A percentile compares a stretch with the other conserved stretches of the same genome.
Conservation (phyloP, 2,797 vertebrate species). For the Characodon lateralis region DNA sequence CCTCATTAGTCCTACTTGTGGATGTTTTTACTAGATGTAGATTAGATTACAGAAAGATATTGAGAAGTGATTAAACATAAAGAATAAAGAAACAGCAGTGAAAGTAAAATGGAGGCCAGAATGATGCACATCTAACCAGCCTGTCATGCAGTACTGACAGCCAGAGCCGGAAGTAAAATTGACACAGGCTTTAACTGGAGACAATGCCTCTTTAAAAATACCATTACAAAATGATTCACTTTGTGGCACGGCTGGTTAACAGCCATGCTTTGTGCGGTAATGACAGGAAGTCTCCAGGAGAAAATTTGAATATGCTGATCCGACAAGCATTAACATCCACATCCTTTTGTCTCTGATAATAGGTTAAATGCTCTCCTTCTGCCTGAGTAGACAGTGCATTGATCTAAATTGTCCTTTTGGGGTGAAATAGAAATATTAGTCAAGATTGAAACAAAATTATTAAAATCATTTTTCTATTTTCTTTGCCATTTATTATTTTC, state of each 20-base stretch:
- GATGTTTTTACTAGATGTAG: background rate
- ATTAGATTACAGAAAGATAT: background rate
- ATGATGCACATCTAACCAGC: background rate
- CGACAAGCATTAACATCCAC: constrained; percentile 31
- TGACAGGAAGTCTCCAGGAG: constrained; percentile 41
- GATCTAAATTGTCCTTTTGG: constrained; percentile 3
- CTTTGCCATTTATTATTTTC: background rate
- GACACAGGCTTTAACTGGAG: constrained; percentile 37
- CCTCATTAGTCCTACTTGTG: background rate
- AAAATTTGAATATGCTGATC: constrained; percentile 42
- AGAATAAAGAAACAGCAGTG: background rate
- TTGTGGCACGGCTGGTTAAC: constrained; percentile 28
- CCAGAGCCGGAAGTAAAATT: constrained; percentile 43
- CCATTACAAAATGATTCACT: constrained; percentile 36
- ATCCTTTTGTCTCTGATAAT: constrained; percentile 29
- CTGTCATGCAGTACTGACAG: constrained; percentile 30
- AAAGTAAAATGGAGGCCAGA: constrained; percentile 1
- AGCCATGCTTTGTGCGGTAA: constrained; percentile 26
- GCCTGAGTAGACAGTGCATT: constrained; percentile 9
- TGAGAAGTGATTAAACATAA: background rate
- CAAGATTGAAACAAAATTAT: background rate
- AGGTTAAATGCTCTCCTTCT: constrained; percentile 31
- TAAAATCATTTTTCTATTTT: background rate
- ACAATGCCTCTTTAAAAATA: constrained; percentile 39
- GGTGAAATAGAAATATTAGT: constrained; percentile 8